Conservation (phyloP, 2,888 invertebrate species). For the Caenorhabditis japonica region DNA sequence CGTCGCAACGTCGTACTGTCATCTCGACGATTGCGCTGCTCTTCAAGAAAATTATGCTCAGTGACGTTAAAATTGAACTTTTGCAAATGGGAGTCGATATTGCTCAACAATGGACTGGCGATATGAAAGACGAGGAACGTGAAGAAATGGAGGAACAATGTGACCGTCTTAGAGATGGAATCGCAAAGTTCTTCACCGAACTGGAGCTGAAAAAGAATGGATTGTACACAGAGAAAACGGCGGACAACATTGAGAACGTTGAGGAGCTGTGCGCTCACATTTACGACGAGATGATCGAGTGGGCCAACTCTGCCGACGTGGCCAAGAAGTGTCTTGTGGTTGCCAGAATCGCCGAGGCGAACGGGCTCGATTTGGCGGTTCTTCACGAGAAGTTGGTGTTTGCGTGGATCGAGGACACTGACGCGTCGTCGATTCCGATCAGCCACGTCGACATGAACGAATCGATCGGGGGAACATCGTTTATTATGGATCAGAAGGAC, state of each 20-base stretch:
- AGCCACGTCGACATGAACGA: conserved; percentile 53
- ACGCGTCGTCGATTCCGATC: conserved; percentile 3
- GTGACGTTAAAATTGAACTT: conserved; percentile 56
- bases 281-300: conserved; percentile 60
- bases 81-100: conserved; percentile 53
- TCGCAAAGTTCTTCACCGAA: conserved; percentile 57
- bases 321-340: conserved; percentile 39
- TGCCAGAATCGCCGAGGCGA: conserved; percentile 35
- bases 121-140: conserved; percentile 25
- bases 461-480: conserved; percentile 42
- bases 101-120: conserved; percentile 40
- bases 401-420: conserved; percentile 35
- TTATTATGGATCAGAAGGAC: conserved; percentile 21
- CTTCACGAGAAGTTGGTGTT: conserved; percentile 45
- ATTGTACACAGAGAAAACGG: conserved; percentile 50
- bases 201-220: conserved; percentile 58
- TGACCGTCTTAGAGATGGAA: conserved; percentile 45
- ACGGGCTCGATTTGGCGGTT: conserved; percentile 21
- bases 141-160: conserved; percentile 45
- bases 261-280: conserved; percentile 58
- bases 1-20: conserved; percentile 38
- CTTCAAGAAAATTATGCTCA: conserved; percentile 55
- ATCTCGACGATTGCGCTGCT: conserved; percentile 53
- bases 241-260: conserved; percentile 54
- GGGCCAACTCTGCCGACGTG: conserved; percentile 56